These are phyloP conservation scores for Phenganax subtilis DNA, from an alignment of 92 coral and sea anemone species.

Conservation along the genomic window DNA sequence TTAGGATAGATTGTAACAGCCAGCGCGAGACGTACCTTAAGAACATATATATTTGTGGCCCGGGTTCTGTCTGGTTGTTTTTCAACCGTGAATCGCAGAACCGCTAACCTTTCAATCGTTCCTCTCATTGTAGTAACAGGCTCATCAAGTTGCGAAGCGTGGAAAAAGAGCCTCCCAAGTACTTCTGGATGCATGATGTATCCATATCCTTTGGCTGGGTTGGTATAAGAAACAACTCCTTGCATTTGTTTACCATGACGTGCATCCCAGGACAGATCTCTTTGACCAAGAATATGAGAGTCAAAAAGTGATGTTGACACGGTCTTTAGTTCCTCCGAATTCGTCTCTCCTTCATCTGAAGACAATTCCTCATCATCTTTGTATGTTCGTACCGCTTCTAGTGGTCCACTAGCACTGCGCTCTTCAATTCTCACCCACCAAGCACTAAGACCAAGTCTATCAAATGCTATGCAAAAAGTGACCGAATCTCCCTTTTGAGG, in stretches of 20 bases:
- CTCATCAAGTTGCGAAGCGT: constrained; percentile 52
- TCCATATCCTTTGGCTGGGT: constrained; percentile 50
- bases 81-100: constrained; percentile 55
- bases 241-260: constrained; percentile 41
- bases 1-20: no score
- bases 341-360: constrained; percentile 33
- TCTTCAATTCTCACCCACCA: constrained; percentile 61
- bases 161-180: constrained; percentile 47
- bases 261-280: constrained; percentile 41
- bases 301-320: constrained; percentile 41
- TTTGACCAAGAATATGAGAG: background rate
- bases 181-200: constrained; percentile 46
- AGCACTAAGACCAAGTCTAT: constrained; percentile 66
- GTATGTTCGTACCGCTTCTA: background rate
- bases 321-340: constrained; percentile 35
- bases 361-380: constrained; percentile 28
- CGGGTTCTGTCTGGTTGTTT: constrained; percentile 39
- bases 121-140: constrained; percentile 42
- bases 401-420: constrained; percentile 8
- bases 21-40: constrained; percentile 2
- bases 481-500: constrained; percentile 64
- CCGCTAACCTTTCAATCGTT: constrained; percentile 30
- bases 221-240: constrained; percentile 46
- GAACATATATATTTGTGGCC: constrained; percentile 39
- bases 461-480: constrained; percentile 58